Base-by-base conservation (phyloP, 2,888 invertebrate species). In the Ditylenchus weischeri region DNA sequence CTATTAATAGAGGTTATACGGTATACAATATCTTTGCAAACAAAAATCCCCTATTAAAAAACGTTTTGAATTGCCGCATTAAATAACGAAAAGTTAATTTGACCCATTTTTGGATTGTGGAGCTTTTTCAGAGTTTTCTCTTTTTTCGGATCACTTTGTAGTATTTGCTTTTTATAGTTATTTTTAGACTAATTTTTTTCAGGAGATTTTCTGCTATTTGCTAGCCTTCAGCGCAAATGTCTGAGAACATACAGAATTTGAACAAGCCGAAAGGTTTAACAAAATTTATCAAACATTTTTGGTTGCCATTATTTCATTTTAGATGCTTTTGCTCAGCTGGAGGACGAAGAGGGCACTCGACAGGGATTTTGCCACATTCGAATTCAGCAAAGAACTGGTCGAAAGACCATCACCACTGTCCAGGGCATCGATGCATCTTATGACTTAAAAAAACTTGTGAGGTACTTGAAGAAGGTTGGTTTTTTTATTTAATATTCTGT, bases 401-500 rank as follows among this genome's bases (percentile, higher is more conserved):
- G 96, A 64, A 98, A 98, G 89, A 98, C 96, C 86, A 81, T 81
- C 72, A 81, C 81, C 61, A 81, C 81, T 50, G 81, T 81, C 18
- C 98, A 96, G 88, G 94, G 94, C 84, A 82, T 85, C 66, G 29
- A 54, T 54, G 10, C 54, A 29, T 21, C 23, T 29, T 99, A 96
- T 91, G 98, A 99, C 90, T 89, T 96, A 88, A 98, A 96, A 88
- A 96, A 95, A 89, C 96, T 99, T 86, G 95, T 98, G 84, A 91
- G 94, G 88, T 93, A 93, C 88, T 94, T 96, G 90, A 98, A 86
- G 78, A 86, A 86, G 84, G 85, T 85, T 29, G 6, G 70, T 64
- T 75, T 5, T 21, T 4, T n/a, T 29, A 29, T 5, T 29, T 29
- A 5, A 2, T 29, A n/a, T 15, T 43, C 43, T 43, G 1, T 6